A percentile compares a stretch with the other conserved stretches of the same genome.
Conservation (phyloP, 2,113 vertebrate genomes). For the Tor tambroides region DNA sequence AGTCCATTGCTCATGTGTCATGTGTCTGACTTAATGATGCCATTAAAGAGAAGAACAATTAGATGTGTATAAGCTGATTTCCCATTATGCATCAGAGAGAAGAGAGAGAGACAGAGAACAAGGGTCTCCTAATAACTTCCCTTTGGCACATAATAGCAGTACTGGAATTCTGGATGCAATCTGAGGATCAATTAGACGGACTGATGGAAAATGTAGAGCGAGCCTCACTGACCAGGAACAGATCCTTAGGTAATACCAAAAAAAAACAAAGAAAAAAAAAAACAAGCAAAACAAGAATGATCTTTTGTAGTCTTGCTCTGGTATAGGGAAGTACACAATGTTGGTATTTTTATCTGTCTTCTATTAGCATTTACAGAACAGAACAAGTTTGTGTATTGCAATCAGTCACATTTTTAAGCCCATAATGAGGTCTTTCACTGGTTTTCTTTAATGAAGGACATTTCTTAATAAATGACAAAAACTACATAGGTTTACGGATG, state of each 20-base stretch:
- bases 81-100: slow-evolving; percentile 32
- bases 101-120: slow-evolving; percentile 18
- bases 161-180: slow-evolving; percentile 17
- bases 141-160: slow-evolving; percentile 25
- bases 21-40: slow-evolving; percentile 35
- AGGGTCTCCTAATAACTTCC: slow-evolving; percentile 26
- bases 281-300: not conserved
- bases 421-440: not conserved
- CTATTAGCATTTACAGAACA: no score
- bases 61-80: slow-evolving; percentile 45
- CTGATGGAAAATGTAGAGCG: not conserved
- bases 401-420: not conserved
- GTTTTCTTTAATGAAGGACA: no score
- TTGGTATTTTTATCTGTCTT: no score
- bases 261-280: not conserved
- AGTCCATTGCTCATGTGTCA: slow-evolving; percentile 39
- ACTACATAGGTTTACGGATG: not conserved
- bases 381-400: not conserved
- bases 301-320: not conserved
- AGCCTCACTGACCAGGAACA: not conserved
- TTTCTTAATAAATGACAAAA: not conserved
- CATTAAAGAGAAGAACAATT: slow-evolving; percentile 52
- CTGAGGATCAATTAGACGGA: slow-evolving; percentile 6
- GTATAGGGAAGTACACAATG: not conserved
- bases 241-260: not conserved